Conservation (phyloP, 2,113 vertebrate species). For the Syrrhaptes paradoxus region DNA sequence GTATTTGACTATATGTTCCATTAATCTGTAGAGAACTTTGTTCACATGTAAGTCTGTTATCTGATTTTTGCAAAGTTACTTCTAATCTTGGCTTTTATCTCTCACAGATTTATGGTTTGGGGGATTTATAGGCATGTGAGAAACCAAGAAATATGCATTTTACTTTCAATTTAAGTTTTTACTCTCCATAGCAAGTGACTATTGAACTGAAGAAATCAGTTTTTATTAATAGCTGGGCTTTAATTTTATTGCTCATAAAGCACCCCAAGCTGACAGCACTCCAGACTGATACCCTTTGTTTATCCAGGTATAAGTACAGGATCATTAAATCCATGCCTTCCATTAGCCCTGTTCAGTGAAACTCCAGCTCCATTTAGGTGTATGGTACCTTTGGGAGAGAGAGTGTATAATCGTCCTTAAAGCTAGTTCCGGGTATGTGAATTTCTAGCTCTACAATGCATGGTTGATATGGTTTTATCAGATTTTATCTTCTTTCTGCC, state of each 20-base stretch:
- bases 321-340: conserved; percentile 26
- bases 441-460: neutral
- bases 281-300: neutral
- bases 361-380: neutral
- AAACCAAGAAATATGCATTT: neutral
- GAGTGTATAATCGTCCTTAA: neutral
- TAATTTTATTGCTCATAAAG: conserved; percentile 5
- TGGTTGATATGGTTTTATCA: neutral
- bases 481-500: neutral
- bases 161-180: neutral
- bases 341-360: neutral
- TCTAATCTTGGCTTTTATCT: neutral
- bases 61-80: neutral
- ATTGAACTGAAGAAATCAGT: neutral
- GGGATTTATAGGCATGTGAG: neutral
- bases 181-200: neutral
- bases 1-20: neutral
- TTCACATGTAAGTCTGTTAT: neutral
- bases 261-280: neutral
- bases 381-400: neutral
- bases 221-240: conserved; percentile 23
- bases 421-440: neutral
- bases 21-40: neutral
- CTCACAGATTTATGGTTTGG: neutral
- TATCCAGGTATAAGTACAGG: neutral